Base-by-base conservation (phyloP, 1,140 invertebrate species). In the Saccostrea glomerata region DNA sequence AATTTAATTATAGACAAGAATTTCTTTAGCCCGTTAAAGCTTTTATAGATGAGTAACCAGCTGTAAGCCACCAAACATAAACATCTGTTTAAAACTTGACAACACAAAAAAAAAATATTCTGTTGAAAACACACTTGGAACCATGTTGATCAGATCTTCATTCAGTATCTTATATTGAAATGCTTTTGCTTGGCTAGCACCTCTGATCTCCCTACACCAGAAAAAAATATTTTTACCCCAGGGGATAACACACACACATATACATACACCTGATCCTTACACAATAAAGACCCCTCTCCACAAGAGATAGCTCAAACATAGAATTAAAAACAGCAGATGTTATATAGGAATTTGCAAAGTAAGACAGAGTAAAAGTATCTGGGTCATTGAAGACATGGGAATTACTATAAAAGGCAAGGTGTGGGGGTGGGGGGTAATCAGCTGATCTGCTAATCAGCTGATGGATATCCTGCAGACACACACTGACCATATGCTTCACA, bases 401-500 rank as follows among this genome's bases (percentile, higher is more conserved):
- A 25, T 25, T 30, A 25, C 70, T 25, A 30, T 36, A 77, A 77
- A 77, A 77, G 70, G 70, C 25, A 12, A 17, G 30, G 70, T 13
- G 25, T 11, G 23, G 70, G 30, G 70, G 60, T 15, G 25, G 70
- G 25, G 30, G 70, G 25, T 77, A 30, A 77, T 77, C 70, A 25
- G 25, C 25, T 77, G 70, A 77, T 77, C 70, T 30, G 70, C 30
- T 77, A 30, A 77, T 77, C 70, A 77, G 70, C 5, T 77, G 25
- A 77, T 77, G 70, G 17, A 77, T 77, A 77, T 77, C 70, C 70
- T 77, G 70, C 70, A 77, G 70, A 77, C 70, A 30, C 30, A 77
- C 12, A 36, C 70, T 77, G 70, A 77, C 70, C 70, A 77, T 77
- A 77, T 30, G 25, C 70, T 30, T 5, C 70, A 23, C 70, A 40